phyloP scores from a whole-genome alignment of 37 sponge, comb jelly and placozoan genomes.

The Theonella swinhoei region DNA sequence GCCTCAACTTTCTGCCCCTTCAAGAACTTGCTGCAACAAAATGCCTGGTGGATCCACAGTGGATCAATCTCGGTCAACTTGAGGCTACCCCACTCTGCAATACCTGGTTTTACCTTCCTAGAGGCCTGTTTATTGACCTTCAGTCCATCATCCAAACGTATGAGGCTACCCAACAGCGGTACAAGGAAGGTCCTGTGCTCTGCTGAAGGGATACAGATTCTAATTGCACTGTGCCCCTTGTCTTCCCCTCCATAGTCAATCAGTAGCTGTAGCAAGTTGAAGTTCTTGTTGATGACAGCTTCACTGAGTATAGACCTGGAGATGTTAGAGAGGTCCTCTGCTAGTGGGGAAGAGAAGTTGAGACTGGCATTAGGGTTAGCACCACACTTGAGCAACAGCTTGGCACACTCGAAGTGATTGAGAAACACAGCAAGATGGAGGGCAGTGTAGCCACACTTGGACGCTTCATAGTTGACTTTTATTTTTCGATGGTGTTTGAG shows the following conservation, averaged over 20 bases:
- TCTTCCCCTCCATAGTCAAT: slow-evolving; percentile 66
- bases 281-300: slow-evolving; percentile 34
- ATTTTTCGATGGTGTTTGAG: slow-evolving; percentile 26
- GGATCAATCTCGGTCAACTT: slow-evolving; percentile 28
- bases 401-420: not conserved
- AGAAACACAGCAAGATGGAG: slow-evolving; percentile 67
- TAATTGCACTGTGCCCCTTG: slow-evolving; percentile 49
- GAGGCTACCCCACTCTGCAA: slow-evolving; percentile 30
- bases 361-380: slow-evolving; percentile 50
- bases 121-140: slow-evolving; percentile 7
- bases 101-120: slow-evolving; percentile 23
- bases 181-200: slow-evolving; percentile 23
- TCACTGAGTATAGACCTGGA: slow-evolving; percentile 56
- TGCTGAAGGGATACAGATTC: slow-evolving; percentile 25
- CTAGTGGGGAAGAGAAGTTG: not conserved
- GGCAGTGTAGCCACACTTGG: slow-evolving; percentile 52
- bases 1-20: slow-evolving; percentile 1
- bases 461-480: slow-evolving; percentile 21
- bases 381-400: slow-evolving; percentile 32
- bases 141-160: slow-evolving; percentile 29
- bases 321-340: not conserved
- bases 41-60: slow-evolving; percentile 39
- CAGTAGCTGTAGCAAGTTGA: slow-evolving; percentile 24
- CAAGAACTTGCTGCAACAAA: slow-evolving; percentile 17
- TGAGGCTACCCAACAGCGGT: slow-evolving; percentile 43